Conservation (phyloP, 2,113 vertebrate genomes). For the Chaetodon auriga region DNA sequence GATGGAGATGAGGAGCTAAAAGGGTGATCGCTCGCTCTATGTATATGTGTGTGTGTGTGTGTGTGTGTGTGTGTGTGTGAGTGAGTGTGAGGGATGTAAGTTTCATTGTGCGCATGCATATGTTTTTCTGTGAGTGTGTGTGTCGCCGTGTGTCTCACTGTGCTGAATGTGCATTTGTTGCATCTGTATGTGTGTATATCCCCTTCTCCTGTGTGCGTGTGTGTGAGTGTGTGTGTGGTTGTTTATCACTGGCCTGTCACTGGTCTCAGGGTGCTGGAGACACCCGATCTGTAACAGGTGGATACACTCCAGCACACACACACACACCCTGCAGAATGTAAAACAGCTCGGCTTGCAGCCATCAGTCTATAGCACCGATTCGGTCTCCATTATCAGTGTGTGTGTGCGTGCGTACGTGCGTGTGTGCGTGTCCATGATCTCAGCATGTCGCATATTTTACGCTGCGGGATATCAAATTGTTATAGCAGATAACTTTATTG, state of each 20-base stretch:
- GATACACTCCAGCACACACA: conserved; percentile 71
- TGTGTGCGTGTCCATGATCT: neutral
- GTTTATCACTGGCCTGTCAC: conserved; percentile 75
- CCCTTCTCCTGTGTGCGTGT: neutral
- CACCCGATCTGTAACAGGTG: conserved; percentile 74
- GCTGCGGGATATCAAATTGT: no score
- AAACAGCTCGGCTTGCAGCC: conserved; percentile 62
- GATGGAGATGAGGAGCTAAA: conserved; percentile 47
- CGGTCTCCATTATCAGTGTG: conserved; percentile 18
- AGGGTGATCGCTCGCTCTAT: conserved; percentile 5
- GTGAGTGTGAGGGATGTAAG: no score
- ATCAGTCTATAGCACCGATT: conserved; percentile 57
- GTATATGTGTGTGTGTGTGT: conserved; percentile 1
- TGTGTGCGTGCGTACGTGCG: conserved; percentile 20
- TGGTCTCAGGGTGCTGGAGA: conserved; percentile 53
- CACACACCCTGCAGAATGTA: conserved; percentile 67
- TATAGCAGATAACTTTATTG: no score
- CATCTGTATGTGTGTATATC: neutral
- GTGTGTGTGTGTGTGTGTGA: neutral
- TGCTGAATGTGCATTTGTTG: conserved; percentile 10
- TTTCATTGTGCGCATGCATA: neutral
- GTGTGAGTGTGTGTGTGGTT: conserved; percentile 45
- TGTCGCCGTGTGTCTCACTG: neutral
- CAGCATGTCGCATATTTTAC: no score
- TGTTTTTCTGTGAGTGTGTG: neutral